Conservation (phyloP, 2,113 vertebrate genomes). For the Dicrurus megarhynchus region DNA sequence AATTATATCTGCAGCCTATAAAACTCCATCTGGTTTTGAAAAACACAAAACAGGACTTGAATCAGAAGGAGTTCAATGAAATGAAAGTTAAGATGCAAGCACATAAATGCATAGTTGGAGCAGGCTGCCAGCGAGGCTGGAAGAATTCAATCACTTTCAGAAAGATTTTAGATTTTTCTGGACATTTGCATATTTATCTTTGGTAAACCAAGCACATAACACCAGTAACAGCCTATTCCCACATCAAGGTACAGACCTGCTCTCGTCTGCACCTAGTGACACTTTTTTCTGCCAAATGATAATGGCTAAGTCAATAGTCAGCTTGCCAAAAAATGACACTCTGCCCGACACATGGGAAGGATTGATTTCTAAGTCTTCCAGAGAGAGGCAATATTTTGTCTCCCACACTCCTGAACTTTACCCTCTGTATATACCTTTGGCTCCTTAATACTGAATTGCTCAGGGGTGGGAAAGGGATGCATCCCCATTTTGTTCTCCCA, state of each 20-base stretch:
- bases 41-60: background rate
- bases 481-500: background rate
- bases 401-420: background rate
- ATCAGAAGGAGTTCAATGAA: background rate
- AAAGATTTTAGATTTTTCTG: background rate
- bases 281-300: background rate
- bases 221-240: background rate
- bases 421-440: background rate
- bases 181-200: background rate
- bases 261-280: background rate
- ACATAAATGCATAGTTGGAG: background rate
- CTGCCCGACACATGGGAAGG: background rate
- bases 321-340: background rate
- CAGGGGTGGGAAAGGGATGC: background rate
- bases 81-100: background rate
- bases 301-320: background rate
- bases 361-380: background rate
- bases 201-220: background rate
- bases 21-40: background rate
- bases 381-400: background rate
- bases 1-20: background rate
- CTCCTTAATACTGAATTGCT: background rate
- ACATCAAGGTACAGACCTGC: background rate
- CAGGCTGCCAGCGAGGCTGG: background rate
- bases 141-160: background rate